Evolutionary conservation across 2,888 invertebrate species (phyloP), one percentile per base, ranked within the genome.

Genomic region (Nymphalis polychloros): DNA sequence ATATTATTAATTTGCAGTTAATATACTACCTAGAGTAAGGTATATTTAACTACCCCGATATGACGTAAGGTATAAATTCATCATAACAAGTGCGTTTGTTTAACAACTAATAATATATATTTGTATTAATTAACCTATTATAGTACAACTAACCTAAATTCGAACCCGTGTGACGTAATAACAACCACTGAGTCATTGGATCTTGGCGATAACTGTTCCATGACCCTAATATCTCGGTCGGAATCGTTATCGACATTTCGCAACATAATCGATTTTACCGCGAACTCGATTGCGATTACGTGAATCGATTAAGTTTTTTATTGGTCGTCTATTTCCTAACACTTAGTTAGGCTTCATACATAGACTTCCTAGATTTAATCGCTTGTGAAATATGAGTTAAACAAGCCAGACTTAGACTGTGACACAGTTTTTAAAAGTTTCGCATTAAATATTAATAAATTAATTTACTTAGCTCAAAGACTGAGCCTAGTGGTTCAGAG

Each of bases 201-300:
- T 8, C 31, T 8, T n/a, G 8, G 16, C 53, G 27, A 55, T 60
- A 68, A 68, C 60, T 41, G 68, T 68, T 59, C 64, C 59, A 64
- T 57, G 68, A 68, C 68, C 68, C 53, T 64, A 68, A 68, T 55
- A 55, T 31, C 53, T 55, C 53, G 53, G 53, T 64, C 35, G 53
- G 35, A 64, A 61, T 64, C 48, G 60, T 60, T 64, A 61, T 55
- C 68, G 68, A 53, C 53, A 55, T 60, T 67, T 62, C 35, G 64
- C 63, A 67, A 55, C 53, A 67, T 70, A 66, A 70, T 70, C 66
- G 69, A 70, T 70, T 70, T 67, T 67, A 70, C 63, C 66, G 66
- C 59, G 65, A 63, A 65, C 69, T 52, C 63, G 63, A 67, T 67
- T 59, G 31, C 63, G 63, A 70, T 70, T 67, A 63, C 63, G 50